Conservation (phyloP, 2,888 invertebrate species). For the Lithosia quadra region DNA sequence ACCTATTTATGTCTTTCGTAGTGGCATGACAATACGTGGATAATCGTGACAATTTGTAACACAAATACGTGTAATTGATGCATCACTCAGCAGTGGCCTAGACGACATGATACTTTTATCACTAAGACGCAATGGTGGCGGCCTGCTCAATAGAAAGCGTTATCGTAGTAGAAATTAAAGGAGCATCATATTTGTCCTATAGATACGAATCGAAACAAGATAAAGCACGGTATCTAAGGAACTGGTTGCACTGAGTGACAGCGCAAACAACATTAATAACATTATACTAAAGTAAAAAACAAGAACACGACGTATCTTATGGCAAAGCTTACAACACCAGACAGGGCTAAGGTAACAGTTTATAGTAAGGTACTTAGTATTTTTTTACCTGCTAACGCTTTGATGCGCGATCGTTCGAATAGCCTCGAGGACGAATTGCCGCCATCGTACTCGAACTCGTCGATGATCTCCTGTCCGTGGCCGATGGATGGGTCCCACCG, state of each 20-base stretch:
- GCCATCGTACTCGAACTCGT: constrained; percentile 99
- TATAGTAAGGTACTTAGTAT: neutral
- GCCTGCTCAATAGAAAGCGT: neutral
- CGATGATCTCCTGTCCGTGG: constrained; percentile 96
- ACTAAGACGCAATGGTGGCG: neutral
- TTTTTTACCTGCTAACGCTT: constrained; percentile 95
- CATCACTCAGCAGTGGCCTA: neutral
- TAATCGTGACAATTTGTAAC: neutral
- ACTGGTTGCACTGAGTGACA: neutral
- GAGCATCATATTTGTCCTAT: no score
- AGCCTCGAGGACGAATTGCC: constrained; percentile 99
- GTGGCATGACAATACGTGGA: no score
- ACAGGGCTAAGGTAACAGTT: no score
- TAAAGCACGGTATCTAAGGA: neutral
- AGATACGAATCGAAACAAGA: no score
- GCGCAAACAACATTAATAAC: neutral
- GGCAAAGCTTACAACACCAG: no score
- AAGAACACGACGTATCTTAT: no score
- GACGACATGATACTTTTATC: neutral
- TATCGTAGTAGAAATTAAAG: neutral
- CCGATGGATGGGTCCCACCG: constrained; percentile 97
- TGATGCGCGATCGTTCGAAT: constrained; percentile 99
- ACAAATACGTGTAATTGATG: neutral
- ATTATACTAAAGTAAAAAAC: neutral
- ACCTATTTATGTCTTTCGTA: no score